These are phyloP conservation scores for Polia nebulosa DNA, from an alignment of 2,888 invertebrate genomes.

Conservation along the genomic window DNA sequence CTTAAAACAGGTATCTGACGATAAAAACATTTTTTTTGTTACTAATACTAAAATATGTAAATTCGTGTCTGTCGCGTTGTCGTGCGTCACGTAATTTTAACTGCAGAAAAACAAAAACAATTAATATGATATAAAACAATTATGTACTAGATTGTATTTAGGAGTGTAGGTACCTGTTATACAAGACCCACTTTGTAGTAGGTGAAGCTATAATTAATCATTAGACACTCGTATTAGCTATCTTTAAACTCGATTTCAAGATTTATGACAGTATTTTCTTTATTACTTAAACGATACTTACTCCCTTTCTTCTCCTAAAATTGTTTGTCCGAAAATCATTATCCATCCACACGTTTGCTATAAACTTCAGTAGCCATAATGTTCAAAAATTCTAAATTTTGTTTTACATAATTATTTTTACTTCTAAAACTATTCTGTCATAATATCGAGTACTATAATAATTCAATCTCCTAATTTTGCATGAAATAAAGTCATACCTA, in stretches of 20 bases:
- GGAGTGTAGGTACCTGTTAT: background rate
- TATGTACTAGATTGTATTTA: background rate
- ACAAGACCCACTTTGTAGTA: background rate
- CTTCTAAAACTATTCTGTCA: no score
- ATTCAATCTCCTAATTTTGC: no score
- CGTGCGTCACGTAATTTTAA: background rate
- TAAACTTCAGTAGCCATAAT: no score
- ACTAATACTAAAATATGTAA: background rate
- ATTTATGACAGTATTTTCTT: background rate
- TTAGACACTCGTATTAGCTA: background rate
- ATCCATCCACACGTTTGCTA: no score
- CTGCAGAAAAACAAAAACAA: background rate
- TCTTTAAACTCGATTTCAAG: background rate
- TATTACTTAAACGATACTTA: no score
- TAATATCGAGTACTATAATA: no score
- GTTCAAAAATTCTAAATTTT: no score
- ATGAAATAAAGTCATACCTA: no score
- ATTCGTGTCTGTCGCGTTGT: background rate
- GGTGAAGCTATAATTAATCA: background rate
- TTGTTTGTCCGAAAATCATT: no score
- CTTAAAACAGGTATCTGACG: constrained; percentile 12
- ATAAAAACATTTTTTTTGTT: constrained; percentile 1
- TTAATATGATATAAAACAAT: background rate
- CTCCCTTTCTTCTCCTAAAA: no score
- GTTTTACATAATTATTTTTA: no score